Evolutionary conservation across 92 coral and sea anemone genomes (phyloP).

Genomic region (Porites evermanni): DNA sequence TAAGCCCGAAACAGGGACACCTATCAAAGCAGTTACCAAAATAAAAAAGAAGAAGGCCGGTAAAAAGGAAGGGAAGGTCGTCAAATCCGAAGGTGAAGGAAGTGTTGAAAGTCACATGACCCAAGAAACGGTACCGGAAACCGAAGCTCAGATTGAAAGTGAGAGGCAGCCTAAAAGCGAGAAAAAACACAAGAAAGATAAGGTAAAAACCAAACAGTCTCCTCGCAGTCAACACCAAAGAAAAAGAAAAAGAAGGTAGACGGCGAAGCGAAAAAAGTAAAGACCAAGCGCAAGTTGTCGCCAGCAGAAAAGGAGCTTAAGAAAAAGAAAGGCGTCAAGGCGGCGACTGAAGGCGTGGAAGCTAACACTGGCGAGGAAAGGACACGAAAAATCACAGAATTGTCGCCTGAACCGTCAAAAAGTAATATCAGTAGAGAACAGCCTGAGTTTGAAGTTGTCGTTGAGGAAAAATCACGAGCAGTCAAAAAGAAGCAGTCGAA

Average conservation of each 20-base stretch:
- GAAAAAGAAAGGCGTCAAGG: conserved; percentile 41
- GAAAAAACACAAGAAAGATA: conserved; percentile 86
- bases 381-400: conserved; percentile 30
- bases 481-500: conserved; percentile 30
- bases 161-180: conserved; percentile 67
- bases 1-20: conserved; percentile 25
- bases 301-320: conserved; percentile 57
- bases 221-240: conserved; percentile 65
- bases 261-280: conserved; percentile 65
- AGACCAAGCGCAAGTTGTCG: conserved; percentile 64
- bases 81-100: conserved; percentile 42
- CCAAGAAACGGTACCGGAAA: conserved; percentile 24
- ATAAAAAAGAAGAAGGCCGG: conserved; percentile 79
- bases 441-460: conserved; percentile 2
- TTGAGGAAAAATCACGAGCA: conserved; percentile 17
- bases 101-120: conserved; percentile 36
- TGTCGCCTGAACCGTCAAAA: conserved; percentile 20
- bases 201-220: conserved; percentile 74
- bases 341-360: conserved; percentile 36
- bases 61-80: conserved; percentile 70
- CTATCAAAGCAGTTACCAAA: conserved; percentile 67
- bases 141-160: conserved; percentile 40
- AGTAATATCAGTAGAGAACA: not conserved
- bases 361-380: conserved; percentile 26
- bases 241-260: conserved; percentile 86